phyloP scores from a whole-genome alignment of 2,797 vertebrate species.

The Choloepus didactylus region DNA sequence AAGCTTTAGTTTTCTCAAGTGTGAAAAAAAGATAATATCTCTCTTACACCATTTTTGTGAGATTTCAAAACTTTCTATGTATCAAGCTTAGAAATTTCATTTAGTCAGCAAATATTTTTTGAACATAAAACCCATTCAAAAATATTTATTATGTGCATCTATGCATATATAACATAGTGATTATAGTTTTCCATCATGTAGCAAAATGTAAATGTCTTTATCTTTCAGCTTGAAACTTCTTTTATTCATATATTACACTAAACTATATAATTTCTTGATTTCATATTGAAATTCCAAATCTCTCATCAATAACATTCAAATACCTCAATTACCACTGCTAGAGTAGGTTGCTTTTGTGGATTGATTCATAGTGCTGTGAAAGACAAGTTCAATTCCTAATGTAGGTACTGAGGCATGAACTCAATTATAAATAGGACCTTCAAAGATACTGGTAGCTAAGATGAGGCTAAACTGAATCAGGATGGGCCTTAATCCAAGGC shows the following conservation, averaged over 20 bases:
- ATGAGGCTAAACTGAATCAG: no score
- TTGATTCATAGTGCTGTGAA: no score
- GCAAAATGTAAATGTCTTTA: neutral
- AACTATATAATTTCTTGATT: neutral
- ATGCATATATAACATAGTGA: neutral
- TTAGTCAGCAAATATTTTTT: neutral
- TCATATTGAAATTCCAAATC: neutral
- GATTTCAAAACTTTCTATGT: neutral
- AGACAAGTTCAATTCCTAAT: no score
- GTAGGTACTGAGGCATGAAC: no score
- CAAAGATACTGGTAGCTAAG: no score
- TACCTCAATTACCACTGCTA: neutral
- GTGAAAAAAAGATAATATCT: neutral
- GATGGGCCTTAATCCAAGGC: no score
- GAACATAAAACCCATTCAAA: neutral
- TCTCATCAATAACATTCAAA: neutral
- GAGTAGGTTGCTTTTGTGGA: no score
- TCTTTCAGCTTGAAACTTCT: neutral
- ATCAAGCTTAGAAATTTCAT: neutral
- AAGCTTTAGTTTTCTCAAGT: neutral
- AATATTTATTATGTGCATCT: neutral
- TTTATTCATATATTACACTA: neutral
- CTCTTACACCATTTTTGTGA: conserved; percentile 31
- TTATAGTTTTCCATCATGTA: neutral
- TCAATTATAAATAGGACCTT: no score